Evolutionary conservation across 2,113 vertebrate genomes (phyloP), one percentile per base, ranked within the genome.

Genomic region (Mus spicilegus): DNA sequence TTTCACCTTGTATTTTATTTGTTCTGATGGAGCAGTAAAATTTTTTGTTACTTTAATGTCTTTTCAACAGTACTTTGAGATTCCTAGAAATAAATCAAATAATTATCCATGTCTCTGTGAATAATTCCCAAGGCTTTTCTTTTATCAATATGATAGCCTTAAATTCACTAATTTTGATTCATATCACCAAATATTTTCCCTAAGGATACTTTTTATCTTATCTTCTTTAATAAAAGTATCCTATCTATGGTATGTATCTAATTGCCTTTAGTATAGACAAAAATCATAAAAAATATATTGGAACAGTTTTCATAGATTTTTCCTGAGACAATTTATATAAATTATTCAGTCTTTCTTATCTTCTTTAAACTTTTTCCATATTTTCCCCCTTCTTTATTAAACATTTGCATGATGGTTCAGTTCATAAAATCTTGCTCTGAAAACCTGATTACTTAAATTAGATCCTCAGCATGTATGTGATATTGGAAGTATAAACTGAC

Each of bases 131-230:
- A 95, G 65, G 16, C 24, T 95, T 61, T 75, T 69, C 5, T 67
- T 89, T 92, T 28, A 28, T 87, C 61, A 26, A 1, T 67, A 7
- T 61, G 17, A 46, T 65, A 95, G n/a, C 86, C 22, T 94, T 65
- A 85, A 94, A 91, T 95, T 91, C 58, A 92, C 33, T 85, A 88
- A 88, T 65, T 94, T 94, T 93, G 26, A 0, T 94, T 76, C 49
- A 39, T 28, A 82, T 12, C 36, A 73, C 26, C 56, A 76, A 82
- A 81, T n/a, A 61, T n/a, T 95, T 93, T 90, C 42, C 24, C 76
- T 63, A 76, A 91, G 85, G 19, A n/a, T 42, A 63, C 5, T 0
- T 88, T 90, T 80, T 36, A 85, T 90, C 86, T 93, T 89, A 90
- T 72, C n/a, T 84, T 19, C 4, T 88, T 93, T 42, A 67, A 63